Conservation (phyloP, 2,113 vertebrate species). For the Lampris megalopsis region DNA sequence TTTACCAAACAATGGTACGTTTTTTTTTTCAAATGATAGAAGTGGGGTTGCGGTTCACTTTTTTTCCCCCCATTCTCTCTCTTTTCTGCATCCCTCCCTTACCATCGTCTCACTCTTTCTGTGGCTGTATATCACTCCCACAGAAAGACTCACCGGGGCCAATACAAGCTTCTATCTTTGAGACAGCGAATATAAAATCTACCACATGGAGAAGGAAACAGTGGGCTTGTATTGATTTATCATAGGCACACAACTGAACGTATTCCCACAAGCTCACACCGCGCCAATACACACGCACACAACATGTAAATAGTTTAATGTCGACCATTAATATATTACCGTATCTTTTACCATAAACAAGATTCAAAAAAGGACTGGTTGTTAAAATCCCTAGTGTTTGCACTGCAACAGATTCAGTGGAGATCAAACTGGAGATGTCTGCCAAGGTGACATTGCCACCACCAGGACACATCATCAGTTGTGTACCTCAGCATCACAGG, state of each 20-base stretch:
- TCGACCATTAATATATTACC: background rate
- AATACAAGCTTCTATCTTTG: constrained; percentile 66
- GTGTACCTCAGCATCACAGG: no score
- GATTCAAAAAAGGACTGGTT: no score
- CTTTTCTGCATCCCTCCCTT: constrained; percentile 42
- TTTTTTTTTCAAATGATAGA: constrained; percentile 56
- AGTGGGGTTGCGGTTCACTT: constrained; percentile 61
- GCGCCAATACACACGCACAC: background rate
- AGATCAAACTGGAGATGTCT: no score
- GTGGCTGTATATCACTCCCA: constrained; percentile 44
- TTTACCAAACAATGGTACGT: constrained; percentile 32
- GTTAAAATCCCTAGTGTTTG: no score
- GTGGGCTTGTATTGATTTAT: constrained; percentile 38
- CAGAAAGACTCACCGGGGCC: constrained; percentile 47
- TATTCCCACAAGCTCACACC: background rate
- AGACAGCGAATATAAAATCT: constrained; percentile 59
- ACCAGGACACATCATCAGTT: no score
- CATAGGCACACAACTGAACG: constrained; percentile 1
- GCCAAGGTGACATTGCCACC: no score
- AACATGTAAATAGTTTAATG: background rate
- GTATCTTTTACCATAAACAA: background rate
- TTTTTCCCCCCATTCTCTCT: constrained; percentile 29
- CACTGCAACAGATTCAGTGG: no score
- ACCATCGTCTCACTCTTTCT: constrained; percentile 1
- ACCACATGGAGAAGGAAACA: constrained; percentile 36